Base-by-base conservation (phyloP, 2,888 invertebrate genomes). In the Eupithecia inturbata region DNA sequence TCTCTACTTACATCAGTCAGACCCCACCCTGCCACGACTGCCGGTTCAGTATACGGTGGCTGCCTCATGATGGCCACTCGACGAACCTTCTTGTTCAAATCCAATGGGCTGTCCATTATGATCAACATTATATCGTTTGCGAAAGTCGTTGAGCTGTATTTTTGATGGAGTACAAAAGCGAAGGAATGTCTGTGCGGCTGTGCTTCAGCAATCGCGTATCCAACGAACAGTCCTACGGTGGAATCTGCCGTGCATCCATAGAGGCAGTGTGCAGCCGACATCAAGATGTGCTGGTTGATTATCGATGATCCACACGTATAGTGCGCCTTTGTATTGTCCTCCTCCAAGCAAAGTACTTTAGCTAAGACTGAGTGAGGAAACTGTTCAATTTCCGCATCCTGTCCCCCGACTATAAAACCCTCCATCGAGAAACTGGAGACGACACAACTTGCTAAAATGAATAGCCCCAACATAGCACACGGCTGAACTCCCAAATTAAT, bases 281-380 rank as follows among this genome's bases (percentile, higher is more conserved):
- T 3, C 14, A 57, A 26, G 57, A 57, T 57, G 26, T 57, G 26
- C 26, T 57, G 57, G 57, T 57, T 57, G 57, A 57, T 12, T 14
- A 57, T 57, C 12, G 57, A 57, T 0, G 57, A 57, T 1, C 57
- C 57, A 26, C 57, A 57, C 1, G 57, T 6, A 26, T 26, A 57
- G 4, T 22, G 26, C 26, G 57, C 22, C 4, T 12, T 3, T 0
- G n/a, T 26, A 4, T 22, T 14, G 14, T 57, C 57, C 4, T 26
- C 57, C 26, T 57, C 57, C 1, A 14, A 1, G 57, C 57, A 57
- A 14, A 4, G 22, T 57, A 57, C 10, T 57, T 57, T 57, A 26
- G 57, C 26, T 57, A 57, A 57, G 26, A 57, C 57, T 57, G 57
- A 26, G 57, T 57, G 57, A 22, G 57, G 57, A 57, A 26, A 22